Evolutionary conservation across 2,797 vertebrate genomes (phyloP).

Genomic region (Bryconaethiops microstoma): DNA sequence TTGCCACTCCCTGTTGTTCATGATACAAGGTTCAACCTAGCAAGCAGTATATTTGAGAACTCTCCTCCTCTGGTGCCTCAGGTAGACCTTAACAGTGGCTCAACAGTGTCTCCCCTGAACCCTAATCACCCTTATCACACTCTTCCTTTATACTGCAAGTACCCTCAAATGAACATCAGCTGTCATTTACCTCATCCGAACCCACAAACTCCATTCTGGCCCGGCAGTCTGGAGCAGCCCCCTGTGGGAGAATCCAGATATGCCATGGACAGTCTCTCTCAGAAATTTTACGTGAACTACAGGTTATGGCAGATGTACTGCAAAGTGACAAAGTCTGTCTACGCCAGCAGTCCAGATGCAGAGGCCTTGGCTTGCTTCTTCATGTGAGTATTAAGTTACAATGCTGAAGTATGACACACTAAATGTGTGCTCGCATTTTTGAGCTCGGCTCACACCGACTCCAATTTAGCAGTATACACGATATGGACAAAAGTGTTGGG

Average conservation of each 20-base stretch:
- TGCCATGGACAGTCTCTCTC: neutral
- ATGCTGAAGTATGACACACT: too few relatives aligned
- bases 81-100: neutral
- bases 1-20: neutral
- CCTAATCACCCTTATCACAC: neutral
- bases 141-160: neutral
- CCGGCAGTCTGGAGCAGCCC: neutral
- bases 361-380: slow-evolving; percentile 54
- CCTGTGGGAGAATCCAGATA: neutral
- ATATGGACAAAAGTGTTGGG: too few relatives aligned
- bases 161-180: neutral
- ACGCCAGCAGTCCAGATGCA: slow-evolving; percentile 14
- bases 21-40: neutral
- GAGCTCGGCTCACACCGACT: too few relatives aligned
- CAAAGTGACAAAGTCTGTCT: slow-evolving; percentile 20
- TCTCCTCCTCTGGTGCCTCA: neutral
- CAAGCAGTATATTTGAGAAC: neutral
- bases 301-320: slow-evolving; percentile 36
- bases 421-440: neutral
- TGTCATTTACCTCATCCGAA: neutral
- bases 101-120: neutral
- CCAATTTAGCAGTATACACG: too few relatives aligned
- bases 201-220: neutral
- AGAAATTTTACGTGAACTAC: slow-evolving; percentile 11
- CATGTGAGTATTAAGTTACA: slow-evolving; percentile 34